These are phyloP conservation scores for Poeciliopsis turneri DNA, from an alignment of 2,797 vertebrate species.

Conservation along the genomic window DNA sequence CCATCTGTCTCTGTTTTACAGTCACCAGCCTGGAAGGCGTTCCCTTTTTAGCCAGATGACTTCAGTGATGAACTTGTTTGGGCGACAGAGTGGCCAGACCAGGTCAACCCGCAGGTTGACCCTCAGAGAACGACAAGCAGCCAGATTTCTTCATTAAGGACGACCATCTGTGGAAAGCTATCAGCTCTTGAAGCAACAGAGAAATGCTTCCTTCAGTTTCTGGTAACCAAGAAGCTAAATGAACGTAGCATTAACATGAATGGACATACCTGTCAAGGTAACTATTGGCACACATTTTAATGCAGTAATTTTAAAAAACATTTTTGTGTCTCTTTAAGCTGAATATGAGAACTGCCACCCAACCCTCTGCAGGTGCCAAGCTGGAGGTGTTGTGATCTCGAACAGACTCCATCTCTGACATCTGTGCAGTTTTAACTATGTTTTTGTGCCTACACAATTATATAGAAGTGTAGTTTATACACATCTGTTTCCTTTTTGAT, in stretches of 20 bases:
- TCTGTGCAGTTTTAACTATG: too few species aligned
- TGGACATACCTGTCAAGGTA: too few species aligned
- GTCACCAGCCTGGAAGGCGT: neutral
- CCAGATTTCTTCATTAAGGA: slow-evolving; percentile 7
- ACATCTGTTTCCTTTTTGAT: neutral
- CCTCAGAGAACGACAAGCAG: neutral
- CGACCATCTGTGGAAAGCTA: slow-evolving; percentile 3
- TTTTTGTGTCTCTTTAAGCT: too few species aligned
- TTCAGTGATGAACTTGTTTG: neutral
- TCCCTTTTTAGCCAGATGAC: slow-evolving; percentile 1
- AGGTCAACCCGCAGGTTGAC: neutral
- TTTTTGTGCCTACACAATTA: too few species aligned
- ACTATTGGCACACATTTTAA: too few species aligned
- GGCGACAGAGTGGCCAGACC: neutral
- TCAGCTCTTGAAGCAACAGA: neutral
- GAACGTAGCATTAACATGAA: neutral
- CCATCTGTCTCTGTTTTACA: slow-evolving; percentile 4
- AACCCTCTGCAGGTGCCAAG: too few species aligned
- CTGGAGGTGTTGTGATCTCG: too few species aligned
- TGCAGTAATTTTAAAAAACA: too few species aligned
- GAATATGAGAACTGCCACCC: too few species aligned
- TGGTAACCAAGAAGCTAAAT: neutral
- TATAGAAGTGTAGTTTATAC: too few species aligned
- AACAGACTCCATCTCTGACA: too few species aligned
- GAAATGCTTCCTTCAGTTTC: neutral